phyloP scores from a whole-genome alignment of 2,797 vertebrate genomes.

The Diglossa cyanea region DNA sequence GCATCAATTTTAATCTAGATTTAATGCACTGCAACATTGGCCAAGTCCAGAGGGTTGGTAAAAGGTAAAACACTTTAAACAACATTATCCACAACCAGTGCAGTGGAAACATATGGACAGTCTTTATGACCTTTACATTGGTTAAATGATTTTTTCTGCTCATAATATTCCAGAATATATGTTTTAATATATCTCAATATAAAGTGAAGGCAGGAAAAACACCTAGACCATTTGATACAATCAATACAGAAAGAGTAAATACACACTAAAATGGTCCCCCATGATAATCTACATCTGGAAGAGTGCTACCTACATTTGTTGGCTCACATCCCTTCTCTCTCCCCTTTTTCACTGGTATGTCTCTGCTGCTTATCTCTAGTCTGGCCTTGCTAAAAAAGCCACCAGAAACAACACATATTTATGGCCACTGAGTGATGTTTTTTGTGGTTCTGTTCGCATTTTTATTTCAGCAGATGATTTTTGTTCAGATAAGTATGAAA shows the following conservation, averaged over 20 bases:
- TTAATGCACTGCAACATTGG: rapidly evolving
- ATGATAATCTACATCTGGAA: background rate
- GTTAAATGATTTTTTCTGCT: background rate
- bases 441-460: background rate
- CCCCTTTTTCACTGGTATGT: background rate
- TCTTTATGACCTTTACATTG: background rate
- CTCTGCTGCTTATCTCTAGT: background rate
- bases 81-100: background rate
- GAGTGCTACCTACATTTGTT: background rate
- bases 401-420: background rate
- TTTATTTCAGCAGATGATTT: background rate
- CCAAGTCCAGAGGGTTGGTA: background rate
- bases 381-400: background rate
- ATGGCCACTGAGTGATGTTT: background rate
- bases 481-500: background rate
- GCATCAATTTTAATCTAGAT: background rate
- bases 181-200: background rate
- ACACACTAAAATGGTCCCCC: background rate
- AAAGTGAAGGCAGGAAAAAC: background rate
- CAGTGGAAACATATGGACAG: background rate
- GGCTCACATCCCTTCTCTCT: background rate
- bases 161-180: background rate
- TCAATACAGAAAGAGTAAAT: background rate
- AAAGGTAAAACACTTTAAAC: background rate
- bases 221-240: background rate